Conservation (phyloP, 2,888 invertebrate species). For the Apodemia duryi region DNA sequence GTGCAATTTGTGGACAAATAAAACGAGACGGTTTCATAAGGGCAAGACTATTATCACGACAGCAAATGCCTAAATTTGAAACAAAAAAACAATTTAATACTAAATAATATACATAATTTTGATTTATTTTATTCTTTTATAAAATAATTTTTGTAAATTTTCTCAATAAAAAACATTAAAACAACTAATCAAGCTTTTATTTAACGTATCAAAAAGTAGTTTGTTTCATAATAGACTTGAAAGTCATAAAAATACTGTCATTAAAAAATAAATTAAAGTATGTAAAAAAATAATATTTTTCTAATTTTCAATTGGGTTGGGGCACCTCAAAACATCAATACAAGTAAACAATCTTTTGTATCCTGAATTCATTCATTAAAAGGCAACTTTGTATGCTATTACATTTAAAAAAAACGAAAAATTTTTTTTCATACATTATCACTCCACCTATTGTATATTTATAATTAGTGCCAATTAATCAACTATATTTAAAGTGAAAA, state of each 20-base stretch:
- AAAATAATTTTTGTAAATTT: too few species aligned
- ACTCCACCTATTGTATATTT: neutral
- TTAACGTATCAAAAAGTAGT: too few species aligned
- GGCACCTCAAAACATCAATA: neutral
- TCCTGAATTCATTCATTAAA: neutral
- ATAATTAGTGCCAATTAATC: too few species aligned
- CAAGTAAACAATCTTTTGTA: neutral
- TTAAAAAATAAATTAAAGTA: neutral
- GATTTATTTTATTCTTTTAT: too few species aligned
- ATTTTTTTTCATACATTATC: neutral
- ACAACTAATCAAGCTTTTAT: neutral
- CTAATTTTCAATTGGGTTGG: neutral
- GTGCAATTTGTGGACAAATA: constrained; percentile 1
- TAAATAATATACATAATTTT: too few species aligned
- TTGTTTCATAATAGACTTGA: too few species aligned
- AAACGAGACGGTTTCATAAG: neutral
- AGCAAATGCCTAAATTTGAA: neutral
- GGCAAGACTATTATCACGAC: neutral
- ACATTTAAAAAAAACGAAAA: neutral
- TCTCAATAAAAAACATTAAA: neutral
- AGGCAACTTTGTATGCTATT: neutral
- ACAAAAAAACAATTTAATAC: neutral
- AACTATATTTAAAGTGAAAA: too few species aligned
- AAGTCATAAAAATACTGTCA: too few species aligned
- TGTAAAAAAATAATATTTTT: neutral